Conservation (phyloP, 2,888 invertebrate genomes). For the Himalopsyche anomala region DNA sequence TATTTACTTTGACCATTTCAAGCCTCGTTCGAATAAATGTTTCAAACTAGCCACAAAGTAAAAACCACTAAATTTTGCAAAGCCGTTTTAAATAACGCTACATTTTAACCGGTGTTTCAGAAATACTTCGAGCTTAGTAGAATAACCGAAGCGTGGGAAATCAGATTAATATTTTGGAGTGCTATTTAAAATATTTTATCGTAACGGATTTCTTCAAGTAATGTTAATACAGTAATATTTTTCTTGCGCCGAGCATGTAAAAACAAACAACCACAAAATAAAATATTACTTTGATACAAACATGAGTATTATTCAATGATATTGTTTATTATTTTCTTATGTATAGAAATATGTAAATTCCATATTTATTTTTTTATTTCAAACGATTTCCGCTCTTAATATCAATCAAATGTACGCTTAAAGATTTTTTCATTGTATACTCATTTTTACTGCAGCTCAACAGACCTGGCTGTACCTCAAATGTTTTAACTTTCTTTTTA, state of each 20-base stretch:
- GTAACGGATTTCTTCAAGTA: background rate
- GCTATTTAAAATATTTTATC: background rate
- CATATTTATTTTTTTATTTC: no score
- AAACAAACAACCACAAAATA: background rate
- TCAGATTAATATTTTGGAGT: constrained; percentile 1
- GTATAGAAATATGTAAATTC: no score
- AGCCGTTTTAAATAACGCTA: constrained; percentile 49
- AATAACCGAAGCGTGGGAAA: background rate
- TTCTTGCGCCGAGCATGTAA: background rate
- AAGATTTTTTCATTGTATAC: no score
- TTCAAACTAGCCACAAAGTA: constrained; percentile 48
- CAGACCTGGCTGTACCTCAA: no score
- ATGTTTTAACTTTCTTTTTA: no score
- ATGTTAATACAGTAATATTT: background rate
- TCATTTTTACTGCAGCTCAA: no score
- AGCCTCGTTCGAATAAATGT: constrained; percentile 44
- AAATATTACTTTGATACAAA: background rate
- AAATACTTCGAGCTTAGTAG: background rate
- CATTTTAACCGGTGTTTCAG: constrained; percentile 2
- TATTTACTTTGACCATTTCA: constrained; percentile 37
- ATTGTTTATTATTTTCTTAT: no score
- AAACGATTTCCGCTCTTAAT: no score
- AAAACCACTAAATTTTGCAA: constrained; percentile 44
- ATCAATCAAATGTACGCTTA: no score
- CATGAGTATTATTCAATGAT: no score